A percentile compares a stretch with the other conserved stretches of the same genome.
Evolutionary conservation across 1,140 invertebrate genomes (phyloP).

Genomic region (Diabrotica virgifera): DNA sequence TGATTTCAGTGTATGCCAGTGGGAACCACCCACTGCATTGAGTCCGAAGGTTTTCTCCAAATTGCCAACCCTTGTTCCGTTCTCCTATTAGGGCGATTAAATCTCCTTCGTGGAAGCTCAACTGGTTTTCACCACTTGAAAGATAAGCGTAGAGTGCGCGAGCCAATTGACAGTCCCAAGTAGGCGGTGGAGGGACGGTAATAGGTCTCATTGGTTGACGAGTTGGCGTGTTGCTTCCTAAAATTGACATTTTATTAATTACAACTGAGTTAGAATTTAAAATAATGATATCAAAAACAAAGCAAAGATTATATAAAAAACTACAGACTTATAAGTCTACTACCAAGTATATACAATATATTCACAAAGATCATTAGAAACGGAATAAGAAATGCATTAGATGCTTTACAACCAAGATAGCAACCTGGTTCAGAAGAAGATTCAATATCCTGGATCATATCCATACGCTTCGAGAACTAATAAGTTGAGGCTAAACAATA

Average conservation of each 20-base stretch:
- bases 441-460: no score
- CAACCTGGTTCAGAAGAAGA: no score
- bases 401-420: no score
- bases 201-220: slow-evolving; percentile 67
- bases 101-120: slow-evolving; percentile 89
- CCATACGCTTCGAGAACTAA: no score
- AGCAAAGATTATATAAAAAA: no score
- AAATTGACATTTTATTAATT: slow-evolving; percentile 12
- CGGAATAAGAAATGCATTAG: no score
- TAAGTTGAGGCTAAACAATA: no score
- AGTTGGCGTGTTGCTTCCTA: slow-evolving; percentile 54
- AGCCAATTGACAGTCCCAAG: slow-evolving; percentile 64
- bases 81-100: slow-evolving; percentile 84
- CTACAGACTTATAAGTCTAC: no score
- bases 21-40: slow-evolving; percentile 93
- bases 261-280: no score
- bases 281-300: no score
- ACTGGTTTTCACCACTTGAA: slow-evolving; percentile 86
- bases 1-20: slow-evolving; percentile 80
- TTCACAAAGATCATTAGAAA: no score
- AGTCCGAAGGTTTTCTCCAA: slow-evolving; percentile 86
- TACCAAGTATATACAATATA: no score
- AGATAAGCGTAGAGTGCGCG: slow-evolving; percentile 86
- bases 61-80: slow-evolving; percentile 92
- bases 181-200: slow-evolving; percentile 61